Percentiles rank a stretch among this genome's conserved stretches.
Conservation (phyloP, 2,797 vertebrate genomes). For the Acipenser ruthenus region DNA sequence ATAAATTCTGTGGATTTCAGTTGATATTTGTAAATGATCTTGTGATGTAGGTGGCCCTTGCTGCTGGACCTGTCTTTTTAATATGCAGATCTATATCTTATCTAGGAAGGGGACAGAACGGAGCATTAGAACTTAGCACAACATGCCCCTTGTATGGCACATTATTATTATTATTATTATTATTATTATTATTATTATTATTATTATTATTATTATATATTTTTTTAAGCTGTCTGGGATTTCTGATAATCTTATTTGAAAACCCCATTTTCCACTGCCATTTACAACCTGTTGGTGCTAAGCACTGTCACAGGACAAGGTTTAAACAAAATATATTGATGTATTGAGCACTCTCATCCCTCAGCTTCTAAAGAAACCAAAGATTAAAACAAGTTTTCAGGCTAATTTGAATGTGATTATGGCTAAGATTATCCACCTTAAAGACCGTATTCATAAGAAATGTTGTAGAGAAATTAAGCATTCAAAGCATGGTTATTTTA, state of each 20-base stretch:
- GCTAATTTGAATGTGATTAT: too few species aligned
- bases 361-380: too few species aligned
- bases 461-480: too few species aligned
- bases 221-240: too few species aligned
- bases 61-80: conserved; percentile 10
- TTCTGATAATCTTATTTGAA: not conserved
- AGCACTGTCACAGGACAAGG: too few species aligned
- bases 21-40: conserved; percentile 22
- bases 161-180: not conserved
- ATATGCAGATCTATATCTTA: conserved; percentile 6
- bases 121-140: conserved; percentile 9
- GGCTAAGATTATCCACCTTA: too few species aligned
- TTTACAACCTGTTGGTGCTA: too few species aligned
- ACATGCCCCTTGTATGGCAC: conserved; percentile 14
- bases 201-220: not conserved
- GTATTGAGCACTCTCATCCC: too few species aligned
- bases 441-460: too few species aligned
- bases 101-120: conserved; percentile 7
- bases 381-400: too few species aligned
- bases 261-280: not conserved
- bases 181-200: not conserved
- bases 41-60: conserved; percentile 17
- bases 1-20: conserved; percentile 22
- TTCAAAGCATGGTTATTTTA: too few species aligned
- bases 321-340: too few species aligned